Conservation (phyloP, 2,797 vertebrate genomes). For the Labroides dimidiatus region DNA sequence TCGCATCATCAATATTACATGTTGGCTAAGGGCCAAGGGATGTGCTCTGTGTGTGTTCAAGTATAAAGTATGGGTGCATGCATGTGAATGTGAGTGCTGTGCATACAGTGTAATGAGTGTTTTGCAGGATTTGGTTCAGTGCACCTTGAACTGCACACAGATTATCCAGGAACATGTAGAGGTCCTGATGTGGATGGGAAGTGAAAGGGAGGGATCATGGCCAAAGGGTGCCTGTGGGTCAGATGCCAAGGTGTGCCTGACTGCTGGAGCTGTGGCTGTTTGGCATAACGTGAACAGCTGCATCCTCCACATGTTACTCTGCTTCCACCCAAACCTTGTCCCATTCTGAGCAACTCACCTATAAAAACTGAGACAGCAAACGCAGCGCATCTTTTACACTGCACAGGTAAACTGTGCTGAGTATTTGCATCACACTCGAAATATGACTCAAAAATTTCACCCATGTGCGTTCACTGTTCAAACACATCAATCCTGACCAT, state of each 20-base stretch:
- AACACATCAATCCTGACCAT: constrained; percentile 31
- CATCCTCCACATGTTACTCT: constrained; percentile 10
- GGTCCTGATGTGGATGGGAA: constrained; percentile 18
- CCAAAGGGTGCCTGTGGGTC: constrained; percentile 14
- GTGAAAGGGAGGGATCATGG: constrained; percentile 15
- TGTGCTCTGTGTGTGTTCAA: constrained; percentile 58
- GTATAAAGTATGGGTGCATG: constrained; percentile 50
- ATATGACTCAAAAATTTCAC: constrained; percentile 24
- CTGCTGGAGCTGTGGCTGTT: constrained; percentile 1
- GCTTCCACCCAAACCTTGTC: background rate
- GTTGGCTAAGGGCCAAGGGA: constrained; percentile 67
- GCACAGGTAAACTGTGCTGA: background rate
- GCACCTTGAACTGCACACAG: constrained; percentile 13
- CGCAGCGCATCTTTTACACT: background rate
- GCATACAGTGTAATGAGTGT: constrained; percentile 54
- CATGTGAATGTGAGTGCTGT: constrained; percentile 39
- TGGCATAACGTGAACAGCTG: constrained; percentile 13
- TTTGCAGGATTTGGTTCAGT: constrained; percentile 34
- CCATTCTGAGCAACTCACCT: background rate
- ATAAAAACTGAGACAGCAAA: background rate
- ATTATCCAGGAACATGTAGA: constrained; percentile 15
- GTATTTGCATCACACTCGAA: background rate
- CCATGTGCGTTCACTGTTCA: constrained; percentile 8
- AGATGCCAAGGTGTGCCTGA: constrained; percentile 16
- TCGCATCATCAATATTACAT: constrained; percentile 87